Evolutionary conservation across 2,888 invertebrate species (phyloP).

Genomic region (Mythimna pallens): DNA sequence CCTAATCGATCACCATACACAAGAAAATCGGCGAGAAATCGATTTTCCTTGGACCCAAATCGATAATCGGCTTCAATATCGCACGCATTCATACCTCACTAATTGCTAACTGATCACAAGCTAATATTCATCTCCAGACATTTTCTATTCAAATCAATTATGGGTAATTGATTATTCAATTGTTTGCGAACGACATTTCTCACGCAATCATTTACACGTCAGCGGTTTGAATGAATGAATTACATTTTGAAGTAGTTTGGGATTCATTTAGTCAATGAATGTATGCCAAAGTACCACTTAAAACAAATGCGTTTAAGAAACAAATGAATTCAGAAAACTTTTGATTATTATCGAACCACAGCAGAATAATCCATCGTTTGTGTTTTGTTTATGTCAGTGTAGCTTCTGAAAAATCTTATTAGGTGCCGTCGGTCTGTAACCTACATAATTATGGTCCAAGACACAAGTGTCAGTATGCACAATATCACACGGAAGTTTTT

Average conservation of each 20-base stretch:
- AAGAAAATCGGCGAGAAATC: constrained; percentile 52
- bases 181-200: constrained; percentile 49
- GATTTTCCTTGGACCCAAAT: constrained; percentile 51
- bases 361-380: background rate
- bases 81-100: constrained; percentile 41
- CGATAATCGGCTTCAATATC: constrained; percentile 50
- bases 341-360: background rate
- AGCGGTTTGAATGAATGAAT: constrained; percentile 36
- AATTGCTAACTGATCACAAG: constrained; percentile 39
- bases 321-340: background rate
- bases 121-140: constrained; percentile 38
- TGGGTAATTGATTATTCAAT: constrained; percentile 47
- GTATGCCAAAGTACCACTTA: constrained; percentile 23
- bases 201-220: constrained; percentile 54
- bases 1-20: constrained; percentile 26
- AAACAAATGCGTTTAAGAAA: background rate
- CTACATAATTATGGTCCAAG: too few species aligned
- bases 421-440: too few species aligned
- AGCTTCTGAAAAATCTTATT: too few species aligned
- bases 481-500: too few species aligned
- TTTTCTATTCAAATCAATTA: constrained; percentile 49
- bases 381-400: background rate
- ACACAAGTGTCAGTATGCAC: too few species aligned
- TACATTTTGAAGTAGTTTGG: constrained; percentile 37
- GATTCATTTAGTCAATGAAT: constrained; percentile 18